Evolutionary conservation across 64 coral and sea anemone species (phyloP).

Genomic region (Exaiptasia diaphana): DNA sequence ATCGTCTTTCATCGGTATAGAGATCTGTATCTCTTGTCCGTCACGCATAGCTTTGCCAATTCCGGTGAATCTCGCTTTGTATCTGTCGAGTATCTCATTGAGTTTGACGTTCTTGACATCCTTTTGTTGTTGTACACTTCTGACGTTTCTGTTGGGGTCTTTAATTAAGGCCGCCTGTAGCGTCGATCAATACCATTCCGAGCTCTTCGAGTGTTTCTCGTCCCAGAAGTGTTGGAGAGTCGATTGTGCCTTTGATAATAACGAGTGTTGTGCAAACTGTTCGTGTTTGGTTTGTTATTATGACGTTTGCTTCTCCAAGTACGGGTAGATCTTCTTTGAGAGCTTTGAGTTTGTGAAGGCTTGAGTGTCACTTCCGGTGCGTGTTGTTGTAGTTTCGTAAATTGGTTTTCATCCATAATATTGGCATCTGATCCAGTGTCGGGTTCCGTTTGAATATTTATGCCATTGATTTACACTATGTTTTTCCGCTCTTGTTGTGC

Average conservation of each 20-base stretch:
- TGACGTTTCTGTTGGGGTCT: slow-evolving; percentile 12
- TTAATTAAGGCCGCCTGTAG: slow-evolving; percentile 27
- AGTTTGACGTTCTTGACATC: background rate
- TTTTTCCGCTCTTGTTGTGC: slow-evolving; percentile 2
- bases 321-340: slow-evolving; percentile 37
- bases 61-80: slow-evolving; percentile 15
- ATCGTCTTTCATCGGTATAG: slow-evolving; percentile 44
- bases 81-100: background rate
- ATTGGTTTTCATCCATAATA: slow-evolving; percentile 52
- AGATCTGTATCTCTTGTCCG: slow-evolving; percentile 39
- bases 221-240: slow-evolving; percentile 39
- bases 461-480: slow-evolving; percentile 34
- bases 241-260: slow-evolving; percentile 23
- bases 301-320: background rate
- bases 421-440: slow-evolving; percentile 44
- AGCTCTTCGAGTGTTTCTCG: slow-evolving; percentile 43
- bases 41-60: slow-evolving; percentile 43
- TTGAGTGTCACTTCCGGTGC: slow-evolving; percentile 36
- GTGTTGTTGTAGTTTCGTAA: background rate
- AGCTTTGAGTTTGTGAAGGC: slow-evolving; percentile 30
- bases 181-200: slow-evolving; percentile 50
- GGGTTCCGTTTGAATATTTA: slow-evolving; percentile 35
- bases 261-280: background rate
- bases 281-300: slow-evolving; percentile 27
- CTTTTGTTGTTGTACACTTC: background rate